phyloP scores from a whole-genome alignment of 30 jellyfish, hydroid and myxozoan species.

The Aurelia aurita complex sp. Pacific region DNA sequence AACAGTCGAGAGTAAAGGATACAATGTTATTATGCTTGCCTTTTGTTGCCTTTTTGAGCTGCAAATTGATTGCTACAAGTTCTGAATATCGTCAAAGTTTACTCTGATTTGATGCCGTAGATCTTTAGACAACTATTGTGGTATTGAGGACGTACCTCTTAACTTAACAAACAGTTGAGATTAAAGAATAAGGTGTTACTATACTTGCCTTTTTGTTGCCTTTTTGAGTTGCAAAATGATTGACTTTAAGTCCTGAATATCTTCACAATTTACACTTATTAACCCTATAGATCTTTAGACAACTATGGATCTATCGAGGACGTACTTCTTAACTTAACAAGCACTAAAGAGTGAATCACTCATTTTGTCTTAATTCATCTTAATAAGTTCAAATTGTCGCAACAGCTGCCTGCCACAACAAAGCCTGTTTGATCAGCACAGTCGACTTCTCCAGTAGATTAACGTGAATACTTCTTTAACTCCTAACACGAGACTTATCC shows the following conservation, averaged over 20 bases:
- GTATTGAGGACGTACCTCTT: neutral
- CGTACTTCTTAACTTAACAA: neutral
- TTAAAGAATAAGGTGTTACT: no score
- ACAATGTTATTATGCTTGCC: no score
- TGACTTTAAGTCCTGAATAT: no score
- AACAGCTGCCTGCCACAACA: constrained; percentile 49
- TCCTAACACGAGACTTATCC: constrained; percentile 23
- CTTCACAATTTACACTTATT: no score
- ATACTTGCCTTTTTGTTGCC: no score
- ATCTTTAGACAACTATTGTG: neutral
- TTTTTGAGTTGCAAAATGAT: no score
- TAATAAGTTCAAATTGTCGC: constrained; percentile 31
- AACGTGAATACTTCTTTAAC: constrained; percentile 3
- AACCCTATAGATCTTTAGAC: neutral
- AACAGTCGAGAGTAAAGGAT: neutral
- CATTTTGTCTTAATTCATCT: constrained; percentile 21
- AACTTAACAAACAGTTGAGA: neutral
- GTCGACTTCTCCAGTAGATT: constrained; percentile 20
- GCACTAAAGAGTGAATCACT: constrained; percentile 8
- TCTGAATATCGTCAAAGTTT: no score
- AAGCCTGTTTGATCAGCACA: constrained; percentile 34
- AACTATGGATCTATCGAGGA: neutral
- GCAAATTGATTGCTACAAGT: no score
- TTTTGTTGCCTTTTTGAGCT: no score
- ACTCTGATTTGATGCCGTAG: neutral